Evolutionary conservation across 2,113 vertebrate genomes (phyloP).

Genomic region (Xiphias gladius): DNA sequence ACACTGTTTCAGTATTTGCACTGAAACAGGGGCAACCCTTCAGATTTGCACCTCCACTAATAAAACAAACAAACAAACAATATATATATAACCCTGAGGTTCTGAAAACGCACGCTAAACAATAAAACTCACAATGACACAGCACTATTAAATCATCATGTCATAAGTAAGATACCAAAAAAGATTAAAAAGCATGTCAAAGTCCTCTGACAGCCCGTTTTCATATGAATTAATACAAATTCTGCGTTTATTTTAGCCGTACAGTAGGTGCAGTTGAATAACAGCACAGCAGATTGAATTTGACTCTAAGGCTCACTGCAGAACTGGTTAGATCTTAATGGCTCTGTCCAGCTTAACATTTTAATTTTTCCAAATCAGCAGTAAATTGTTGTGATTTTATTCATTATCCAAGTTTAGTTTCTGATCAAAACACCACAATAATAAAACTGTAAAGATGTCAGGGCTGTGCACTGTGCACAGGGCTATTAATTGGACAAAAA

Average conservation of each 20-base stretch:
- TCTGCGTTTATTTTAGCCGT: neutral
- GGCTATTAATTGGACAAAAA: constrained; percentile 21
- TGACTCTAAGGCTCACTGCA: neutral
- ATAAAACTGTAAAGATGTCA: neutral
- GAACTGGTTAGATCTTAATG: neutral
- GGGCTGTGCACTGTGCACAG: neutral
- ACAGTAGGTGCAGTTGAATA: neutral
- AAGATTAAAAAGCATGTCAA: constrained; percentile 51
- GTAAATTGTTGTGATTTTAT: constrained; percentile 1
- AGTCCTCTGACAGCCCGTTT: constrained; percentile 21
- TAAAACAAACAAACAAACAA: neutral
- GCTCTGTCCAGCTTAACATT: neutral
- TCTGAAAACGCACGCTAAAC: constrained; percentile 15
- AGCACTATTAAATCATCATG: constrained; percentile 36
- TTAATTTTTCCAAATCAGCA: constrained; percentile 3
- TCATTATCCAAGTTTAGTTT: constrained; percentile 1
- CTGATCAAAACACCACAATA: constrained; percentile 4
- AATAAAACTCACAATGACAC: constrained; percentile 26
- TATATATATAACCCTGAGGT: constrained; percentile 4
- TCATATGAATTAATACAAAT: constrained; percentile 22
- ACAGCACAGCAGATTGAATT: constrained; percentile 2
- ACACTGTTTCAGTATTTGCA: constrained; percentile 6
- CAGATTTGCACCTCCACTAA: constrained; percentile 46
- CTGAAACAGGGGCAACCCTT: constrained; percentile 17
- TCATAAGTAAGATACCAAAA: constrained; percentile 13